Evolutionary conservation across 2,888 invertebrate genomes (phyloP), one percentile per base, ranked within the genome.

Genomic region (Agrochola circellaris): DNA sequence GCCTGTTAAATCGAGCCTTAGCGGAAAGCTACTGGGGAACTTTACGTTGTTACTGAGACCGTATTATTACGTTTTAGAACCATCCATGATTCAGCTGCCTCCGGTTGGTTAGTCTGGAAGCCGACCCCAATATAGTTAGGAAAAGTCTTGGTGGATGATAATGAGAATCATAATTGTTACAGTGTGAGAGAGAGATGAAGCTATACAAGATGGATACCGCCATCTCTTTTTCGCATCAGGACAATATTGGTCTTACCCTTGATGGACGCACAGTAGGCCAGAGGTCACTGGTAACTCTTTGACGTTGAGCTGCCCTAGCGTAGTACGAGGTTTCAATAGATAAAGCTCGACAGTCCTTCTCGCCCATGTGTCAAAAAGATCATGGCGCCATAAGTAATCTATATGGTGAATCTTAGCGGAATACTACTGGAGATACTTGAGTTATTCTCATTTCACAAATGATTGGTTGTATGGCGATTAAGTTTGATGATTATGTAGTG

Each of bases 1-100:
- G 75, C 83, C 87, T 79, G 89, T 87, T 84, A 86, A 81, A 86
- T 34, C 34, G 87, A 85, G 74, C 58, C 30, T 30, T 67, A 42
- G 62, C 82, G 90, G 90, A 91, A 87, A 87, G 75, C 68, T 88
- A 69, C 76, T 75, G 20, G 34, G 64, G 66, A 74, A 73, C 23
- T 60, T 60, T 56, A n/a, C n/a, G 65, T n/a, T 68, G 11, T 0
- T 26, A 20, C 23, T 62, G 23, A 56, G n/a, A 5, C 13, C 56
- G 56, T n/a, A 54, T 58, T 58, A 7, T 15, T 30, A 45, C 15
- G 30, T 8, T 23, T 30, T 30, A 23, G 51, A 34, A 1, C 8
- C 45, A 45, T 15, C 15, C 15, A 62, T 17, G 69, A 69, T 34
- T 20, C n/a, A 42, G 23, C 8, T 51, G 15, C 7, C 38, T 30